Conservation (phyloP, 2,888 invertebrate species). For the Tanypteryx hageni region DNA sequence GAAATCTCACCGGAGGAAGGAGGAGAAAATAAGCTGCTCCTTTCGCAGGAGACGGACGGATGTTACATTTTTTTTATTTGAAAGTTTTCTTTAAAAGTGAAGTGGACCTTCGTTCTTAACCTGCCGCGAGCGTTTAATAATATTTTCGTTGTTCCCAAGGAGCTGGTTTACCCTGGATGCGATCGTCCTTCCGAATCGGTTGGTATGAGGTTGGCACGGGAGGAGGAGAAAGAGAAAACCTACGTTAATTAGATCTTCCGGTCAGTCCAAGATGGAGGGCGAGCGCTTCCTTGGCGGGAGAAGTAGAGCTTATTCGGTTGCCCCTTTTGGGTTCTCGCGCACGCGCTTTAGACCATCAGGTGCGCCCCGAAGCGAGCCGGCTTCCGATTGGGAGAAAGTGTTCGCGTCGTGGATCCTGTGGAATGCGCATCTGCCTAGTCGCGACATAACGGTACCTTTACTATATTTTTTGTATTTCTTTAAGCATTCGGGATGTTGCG, state of each 20-base stretch:
- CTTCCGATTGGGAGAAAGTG: constrained; percentile 33
- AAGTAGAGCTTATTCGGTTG: constrained; percentile 40
- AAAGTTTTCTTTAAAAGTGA: neutral
- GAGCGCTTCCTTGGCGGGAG: neutral
- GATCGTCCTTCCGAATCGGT: neutral
- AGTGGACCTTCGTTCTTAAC: neutral
- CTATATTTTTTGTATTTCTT: too few relatives aligned
- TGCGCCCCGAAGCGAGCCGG: neutral
- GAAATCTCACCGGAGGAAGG: neutral
- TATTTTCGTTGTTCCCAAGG: neutral
- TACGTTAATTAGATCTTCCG: constrained; percentile 55
- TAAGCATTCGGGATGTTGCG: neutral
- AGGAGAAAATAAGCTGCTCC: constrained; percentile 9
- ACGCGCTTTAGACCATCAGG: constrained; percentile 7
- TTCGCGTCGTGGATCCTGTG: neutral
- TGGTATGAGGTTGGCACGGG: neutral
- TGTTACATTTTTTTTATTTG: neutral
- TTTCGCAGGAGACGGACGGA: neutral
- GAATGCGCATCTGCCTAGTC: neutral
- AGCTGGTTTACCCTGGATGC: neutral
- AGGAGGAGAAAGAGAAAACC: neutral
- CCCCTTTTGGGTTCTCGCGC: neutral
- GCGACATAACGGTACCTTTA: constrained; percentile 15
- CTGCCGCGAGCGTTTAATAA: neutral
- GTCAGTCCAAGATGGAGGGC: constrained; percentile 9